These are phyloP conservation scores for Hyles vespertilio DNA, from an alignment of 1,140 invertebrate species.

Conservation along the genomic window DNA sequence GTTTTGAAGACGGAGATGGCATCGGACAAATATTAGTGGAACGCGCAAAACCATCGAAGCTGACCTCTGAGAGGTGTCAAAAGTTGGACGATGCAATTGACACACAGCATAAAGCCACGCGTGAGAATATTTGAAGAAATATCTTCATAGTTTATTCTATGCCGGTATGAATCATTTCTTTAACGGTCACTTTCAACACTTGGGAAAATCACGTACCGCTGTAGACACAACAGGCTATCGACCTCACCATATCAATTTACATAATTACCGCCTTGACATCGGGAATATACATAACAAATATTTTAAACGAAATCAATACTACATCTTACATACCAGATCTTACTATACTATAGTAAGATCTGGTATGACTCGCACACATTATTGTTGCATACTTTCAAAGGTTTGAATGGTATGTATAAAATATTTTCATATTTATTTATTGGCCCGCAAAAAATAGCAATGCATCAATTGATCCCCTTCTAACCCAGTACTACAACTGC, in stretches of 20 bases:
- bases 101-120: conserved; percentile 46
- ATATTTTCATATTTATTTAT: no score
- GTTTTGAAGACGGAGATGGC: conserved; percentile 26
- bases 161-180: conserved; percentile 66
- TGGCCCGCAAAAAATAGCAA: no score
- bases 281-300: conserved; percentile 22
- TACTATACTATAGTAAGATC: no score
- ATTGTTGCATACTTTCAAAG: no score
- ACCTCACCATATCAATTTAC: conserved; percentile 45
- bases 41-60: conserved; percentile 42
- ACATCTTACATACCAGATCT: no score
- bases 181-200: conserved; percentile 60
- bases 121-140: conserved; percentile 72
- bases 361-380: no score
- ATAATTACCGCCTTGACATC: conserved; percentile 38
- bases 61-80: conserved; percentile 65
- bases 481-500: no score
- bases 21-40: conserved; percentile 52
- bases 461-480: no score
- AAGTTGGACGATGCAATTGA: conserved; percentile 56
- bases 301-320: conserved; percentile 25
- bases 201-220: conserved; percentile 49
- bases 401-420: no score
- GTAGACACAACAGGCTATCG: conserved; percentile 31
- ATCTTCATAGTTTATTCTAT: conserved; percentile 61